phyloP scores from a whole-genome alignment of 2,888 invertebrate genomes.

The Brenthis daphne region DNA sequence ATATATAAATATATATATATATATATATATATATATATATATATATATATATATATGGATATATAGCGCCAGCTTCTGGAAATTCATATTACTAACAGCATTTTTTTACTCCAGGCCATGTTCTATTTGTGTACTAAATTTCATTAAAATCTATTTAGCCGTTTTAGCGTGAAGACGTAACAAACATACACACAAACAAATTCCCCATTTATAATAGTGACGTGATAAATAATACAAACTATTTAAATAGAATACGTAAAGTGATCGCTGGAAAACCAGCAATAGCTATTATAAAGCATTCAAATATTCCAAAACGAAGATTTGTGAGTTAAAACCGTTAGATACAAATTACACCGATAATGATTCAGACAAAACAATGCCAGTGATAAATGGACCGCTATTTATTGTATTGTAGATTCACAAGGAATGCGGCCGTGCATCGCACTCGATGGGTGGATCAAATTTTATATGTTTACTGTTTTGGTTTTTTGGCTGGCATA shows the following conservation, averaged over 20 bases:
- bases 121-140: too few relatives aligned
- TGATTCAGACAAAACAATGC: slow-evolving; percentile 46
- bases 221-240: not conserved
- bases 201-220: too few relatives aligned
- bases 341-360: slow-evolving; percentile 46
- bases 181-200: too few relatives aligned
- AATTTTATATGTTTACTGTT: slow-evolving; percentile 14
- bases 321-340: slow-evolving; percentile 41
- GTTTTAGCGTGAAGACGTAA: too few relatives aligned
- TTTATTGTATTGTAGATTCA: slow-evolving; percentile 41
- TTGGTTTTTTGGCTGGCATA: not conserved
- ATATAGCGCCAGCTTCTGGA: too few relatives aligned
- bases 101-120: too few relatives aligned
- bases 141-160: too few relatives aligned
- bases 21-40: too few relatives aligned
- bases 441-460: slow-evolving; percentile 18
- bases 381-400: slow-evolving; percentile 43
- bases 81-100: too few relatives aligned
- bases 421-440: slow-evolving; percentile 40
- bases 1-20: too few relatives aligned
- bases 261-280: not conserved
- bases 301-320: slow-evolving; percentile 36
- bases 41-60: too few relatives aligned
- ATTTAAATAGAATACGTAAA: not conserved
- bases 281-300: slow-evolving; percentile 22